Conservation (phyloP, 2,888 invertebrate species). For the Lepidonotus clava region DNA sequence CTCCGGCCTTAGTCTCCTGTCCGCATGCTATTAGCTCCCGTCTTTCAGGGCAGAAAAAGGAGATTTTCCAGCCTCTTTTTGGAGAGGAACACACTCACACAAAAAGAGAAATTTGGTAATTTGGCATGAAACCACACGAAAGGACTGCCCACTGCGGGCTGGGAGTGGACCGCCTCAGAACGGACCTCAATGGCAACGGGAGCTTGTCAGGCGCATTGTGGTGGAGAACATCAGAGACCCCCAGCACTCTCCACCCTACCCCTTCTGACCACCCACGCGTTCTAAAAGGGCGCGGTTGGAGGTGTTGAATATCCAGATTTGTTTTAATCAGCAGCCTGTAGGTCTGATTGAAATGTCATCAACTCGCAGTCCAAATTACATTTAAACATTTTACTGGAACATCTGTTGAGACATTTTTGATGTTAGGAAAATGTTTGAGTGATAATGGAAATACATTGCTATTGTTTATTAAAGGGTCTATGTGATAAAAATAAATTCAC, state of each 20-base stretch:
- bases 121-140: slow-evolving; percentile 37
- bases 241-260: background rate
- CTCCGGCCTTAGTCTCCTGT: background rate
- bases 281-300: too few relatives aligned
- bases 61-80: background rate
- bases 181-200: background rate
- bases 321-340: too few relatives aligned
- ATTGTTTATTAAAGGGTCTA: too few relatives aligned
- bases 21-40: slow-evolving; percentile 22
- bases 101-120: slow-evolving; percentile 39
- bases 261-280: background rate
- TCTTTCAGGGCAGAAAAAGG: slow-evolving; percentile 19
- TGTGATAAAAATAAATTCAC: too few relatives aligned
- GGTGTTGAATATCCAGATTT: too few relatives aligned
- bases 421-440: too few relatives aligned
- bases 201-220: background rate
- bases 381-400: too few relatives aligned
- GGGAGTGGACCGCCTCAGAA: background rate
- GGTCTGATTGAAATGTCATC: too few relatives aligned
- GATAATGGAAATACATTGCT: too few relatives aligned
- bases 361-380: too few relatives aligned
- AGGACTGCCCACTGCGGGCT: slow-evolving; percentile 16
- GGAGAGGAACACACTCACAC: slow-evolving; percentile 22
- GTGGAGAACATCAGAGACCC: slow-evolving; percentile 7
- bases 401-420: too few relatives aligned